Conservation (phyloP, 2,888 invertebrate species). For the Ectobius pallidus region DNA sequence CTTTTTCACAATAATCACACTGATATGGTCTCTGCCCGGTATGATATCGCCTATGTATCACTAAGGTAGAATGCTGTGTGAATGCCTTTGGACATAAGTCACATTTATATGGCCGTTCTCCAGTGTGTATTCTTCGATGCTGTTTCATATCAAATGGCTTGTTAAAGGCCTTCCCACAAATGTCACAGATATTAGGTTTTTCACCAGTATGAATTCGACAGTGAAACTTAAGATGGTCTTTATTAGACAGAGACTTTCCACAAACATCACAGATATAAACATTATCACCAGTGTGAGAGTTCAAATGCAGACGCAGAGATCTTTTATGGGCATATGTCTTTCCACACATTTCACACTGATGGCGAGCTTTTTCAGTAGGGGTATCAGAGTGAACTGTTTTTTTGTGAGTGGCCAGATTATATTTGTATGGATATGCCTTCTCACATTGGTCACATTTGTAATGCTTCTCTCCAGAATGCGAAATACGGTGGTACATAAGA, state of each 20-base stretch:
- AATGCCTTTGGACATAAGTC: slow-evolving; percentile 59
- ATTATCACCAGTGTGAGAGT: slow-evolving; percentile 35
- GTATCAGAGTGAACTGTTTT: slow-evolving; percentile 49
- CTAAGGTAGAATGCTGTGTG: slow-evolving; percentile 59
- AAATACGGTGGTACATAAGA: slow-evolving; percentile 63
- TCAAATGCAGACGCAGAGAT: slow-evolving; percentile 32
- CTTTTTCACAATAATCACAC: slow-evolving; percentile 55
- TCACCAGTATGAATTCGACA: slow-evolving; percentile 48
- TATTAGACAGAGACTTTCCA: slow-evolving; percentile 44
- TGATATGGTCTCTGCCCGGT: slow-evolving; percentile 57
- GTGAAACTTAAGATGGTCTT: slow-evolving; percentile 47
- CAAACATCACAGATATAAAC: slow-evolving; percentile 39
- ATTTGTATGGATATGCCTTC: slow-evolving; percentile 53
- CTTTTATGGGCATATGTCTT: slow-evolving; percentile 43
- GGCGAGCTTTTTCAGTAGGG: slow-evolving; percentile 46
- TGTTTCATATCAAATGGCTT: slow-evolving; percentile 56
- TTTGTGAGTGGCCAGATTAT: slow-evolving; percentile 52
- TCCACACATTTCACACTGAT: slow-evolving; percentile 49
- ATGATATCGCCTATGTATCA: slow-evolving; percentile 58
- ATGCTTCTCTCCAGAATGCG: slow-evolving; percentile 49
- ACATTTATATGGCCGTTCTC: slow-evolving; percentile 59
- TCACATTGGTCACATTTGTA: slow-evolving; percentile 52
- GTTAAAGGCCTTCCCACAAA: slow-evolving; percentile 49
- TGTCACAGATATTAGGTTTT: slow-evolving; percentile 46
- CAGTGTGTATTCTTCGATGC: slow-evolving; percentile 58